Base-by-base conservation (phyloP, 2,888 invertebrate species). In the Thysanoteuthis rhombus region DNA sequence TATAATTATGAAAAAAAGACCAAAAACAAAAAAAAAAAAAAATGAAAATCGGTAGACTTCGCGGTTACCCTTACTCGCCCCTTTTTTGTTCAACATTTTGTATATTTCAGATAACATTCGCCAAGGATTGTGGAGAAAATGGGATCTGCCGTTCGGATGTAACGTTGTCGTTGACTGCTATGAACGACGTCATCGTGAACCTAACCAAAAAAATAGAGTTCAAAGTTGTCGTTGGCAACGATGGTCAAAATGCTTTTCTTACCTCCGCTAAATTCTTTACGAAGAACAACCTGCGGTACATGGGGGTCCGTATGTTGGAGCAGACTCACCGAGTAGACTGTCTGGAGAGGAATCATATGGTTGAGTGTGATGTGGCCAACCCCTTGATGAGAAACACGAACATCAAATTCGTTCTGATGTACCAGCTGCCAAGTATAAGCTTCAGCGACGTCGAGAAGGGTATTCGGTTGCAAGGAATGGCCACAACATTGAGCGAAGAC, bases 281-380 rank as follows among this genome's bases (percentile, higher is more conserved):
- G 19, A 28, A n/a, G 8, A 40, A 19, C 36, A 40, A 89, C 40
- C n/a, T 90, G 42, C 40, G 93, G 4, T 40, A 39, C 6, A 58
- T 42, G 40, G 58, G 58, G 0, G 58, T 89, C 38, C 40, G 58
- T 12, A 45, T 42, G n/a, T 32, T 45, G 32, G 47, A 47, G n/a
- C 22, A 52, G 5, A 47, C 38, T 22, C 6, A 19, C 0, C 42
- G 42, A 8, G 93, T 42, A 32, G 42, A 40, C 38, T 89, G 89
- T 8, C n/a, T 38, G 38, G 89, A 93, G 40, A 28, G 89, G 38
- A 25, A 32, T n/a, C 28, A 42, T 0, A 40, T 3, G 8, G 89
- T 89, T 22, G 89, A 89, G 5, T 93, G 93, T n/a, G 40, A 89
- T 36, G 38, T 89, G 36, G 93, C 89, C 22, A 93, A 93, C 93